These are phyloP conservation scores for Xanthia icteritia DNA, from an alignment of 2,888 invertebrate genomes.

Conservation along the genomic window DNA sequence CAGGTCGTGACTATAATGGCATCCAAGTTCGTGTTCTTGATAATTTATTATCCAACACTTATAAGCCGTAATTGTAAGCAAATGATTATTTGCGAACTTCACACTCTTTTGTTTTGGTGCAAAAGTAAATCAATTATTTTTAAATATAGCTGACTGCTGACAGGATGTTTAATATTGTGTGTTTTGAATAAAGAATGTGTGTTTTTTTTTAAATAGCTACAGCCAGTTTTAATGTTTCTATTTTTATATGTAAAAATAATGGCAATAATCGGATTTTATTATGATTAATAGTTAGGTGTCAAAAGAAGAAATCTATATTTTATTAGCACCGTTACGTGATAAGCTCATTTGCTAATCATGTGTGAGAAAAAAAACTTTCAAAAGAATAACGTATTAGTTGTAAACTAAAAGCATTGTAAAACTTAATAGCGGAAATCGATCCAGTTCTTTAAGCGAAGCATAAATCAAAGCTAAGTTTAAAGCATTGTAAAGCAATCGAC, in stretches of 20 bases:
- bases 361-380: conserved; percentile 46
- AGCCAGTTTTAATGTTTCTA: not conserved
- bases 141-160: conserved; percentile 6
- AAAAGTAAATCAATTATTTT: conserved; percentile 45
- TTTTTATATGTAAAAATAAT: not conserved
- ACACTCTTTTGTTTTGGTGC: conserved; percentile 57
- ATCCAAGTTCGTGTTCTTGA: conserved; percentile 70
- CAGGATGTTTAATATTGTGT: not conserved
- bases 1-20: conserved; percentile 85
- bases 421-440: conserved; percentile 54
- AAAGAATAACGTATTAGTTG: conserved; percentile 40
- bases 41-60: conserved; percentile 80
- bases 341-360: conserved; percentile 42
- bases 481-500: conserved; percentile 55
- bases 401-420: conserved; percentile 57
- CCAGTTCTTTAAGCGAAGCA: conserved; percentile 30
- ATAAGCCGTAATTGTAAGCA: conserved; percentile 73
- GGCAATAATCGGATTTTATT: conserved; percentile 2
- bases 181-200: not conserved
- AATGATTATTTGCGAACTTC: conserved; percentile 67
- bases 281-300: conserved; percentile 17
- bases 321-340: conserved; percentile 38
- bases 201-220: not conserved
- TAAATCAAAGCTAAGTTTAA: conserved; percentile 52
- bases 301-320: conserved; percentile 35